Conservation (phyloP, 2,797 vertebrate species). For the Galaxias olidus region DNA sequence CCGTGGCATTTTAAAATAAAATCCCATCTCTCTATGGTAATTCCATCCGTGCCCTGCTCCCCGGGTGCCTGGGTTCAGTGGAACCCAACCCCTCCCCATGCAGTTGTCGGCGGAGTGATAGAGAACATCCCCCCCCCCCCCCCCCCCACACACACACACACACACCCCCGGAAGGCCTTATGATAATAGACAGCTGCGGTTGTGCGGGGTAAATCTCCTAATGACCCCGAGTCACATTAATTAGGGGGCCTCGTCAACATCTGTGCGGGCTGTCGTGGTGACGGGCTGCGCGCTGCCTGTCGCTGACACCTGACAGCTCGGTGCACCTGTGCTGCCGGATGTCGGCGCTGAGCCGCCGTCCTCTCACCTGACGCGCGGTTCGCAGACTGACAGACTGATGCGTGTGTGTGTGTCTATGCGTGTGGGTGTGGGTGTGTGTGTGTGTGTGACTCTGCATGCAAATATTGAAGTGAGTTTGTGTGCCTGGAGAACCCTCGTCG, state of each 20-base stretch:
- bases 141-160: too few species aligned
- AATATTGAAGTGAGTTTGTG: too few species aligned
- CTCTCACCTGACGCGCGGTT: slow-evolving; percentile 1
- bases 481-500: too few species aligned
- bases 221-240: slow-evolving; percentile 67
- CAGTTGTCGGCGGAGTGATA: background rate
- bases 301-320: slow-evolving; percentile 52
- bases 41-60: background rate
- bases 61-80: background rate
- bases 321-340: slow-evolving; percentile 44
- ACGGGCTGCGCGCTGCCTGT: slow-evolving; percentile 52
- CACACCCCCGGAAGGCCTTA: slow-evolving; percentile 23
- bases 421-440: slow-evolving; percentile 1
- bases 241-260: slow-evolving; percentile 57
- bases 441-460: background rate
- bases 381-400: slow-evolving; percentile 7
- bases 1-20: too few species aligned
- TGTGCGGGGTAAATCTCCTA: slow-evolving; percentile 59
- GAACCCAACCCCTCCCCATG: background rate
- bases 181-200: slow-evolving; percentile 63
- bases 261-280: slow-evolving; percentile 57
- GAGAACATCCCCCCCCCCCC: background rate
- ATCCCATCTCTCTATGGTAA: too few species aligned
- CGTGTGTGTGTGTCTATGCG: background rate
- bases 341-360: background rate